Conservation (phyloP, 2,888 invertebrate genomes). For the Cactoblastis cactorum region DNA sequence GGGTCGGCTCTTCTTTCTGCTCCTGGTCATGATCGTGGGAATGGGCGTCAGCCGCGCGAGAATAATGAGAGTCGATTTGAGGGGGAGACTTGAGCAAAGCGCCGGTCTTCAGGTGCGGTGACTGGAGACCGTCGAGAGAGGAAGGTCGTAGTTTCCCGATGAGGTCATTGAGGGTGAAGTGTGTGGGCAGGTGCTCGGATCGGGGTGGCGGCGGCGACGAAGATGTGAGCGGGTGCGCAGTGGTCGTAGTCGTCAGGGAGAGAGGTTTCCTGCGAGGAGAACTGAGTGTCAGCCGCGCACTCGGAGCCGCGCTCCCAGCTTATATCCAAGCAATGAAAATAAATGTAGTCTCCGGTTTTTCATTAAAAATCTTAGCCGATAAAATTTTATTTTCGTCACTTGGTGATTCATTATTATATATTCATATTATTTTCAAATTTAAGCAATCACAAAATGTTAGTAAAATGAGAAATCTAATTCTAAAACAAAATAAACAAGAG, state of each 20-base stretch:
- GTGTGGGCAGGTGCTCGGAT: slow-evolving; percentile 75
- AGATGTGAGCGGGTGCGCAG: slow-evolving; percentile 76
- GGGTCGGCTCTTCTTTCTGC: slow-evolving; percentile 73
- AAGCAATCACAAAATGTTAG: slow-evolving; percentile 1
- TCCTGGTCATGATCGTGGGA: slow-evolving; percentile 61
- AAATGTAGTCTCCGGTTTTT: background rate
- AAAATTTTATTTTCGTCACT: slow-evolving; percentile 7
- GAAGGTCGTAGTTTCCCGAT: slow-evolving; percentile 77
- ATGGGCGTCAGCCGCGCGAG: slow-evolving; percentile 72
- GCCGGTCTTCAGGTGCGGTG: slow-evolving; percentile 69
- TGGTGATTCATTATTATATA: background rate
- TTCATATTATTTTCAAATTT: background rate
- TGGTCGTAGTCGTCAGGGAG: slow-evolving; percentile 78
- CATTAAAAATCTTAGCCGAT: background rate
- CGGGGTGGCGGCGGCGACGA: slow-evolving; percentile 77
- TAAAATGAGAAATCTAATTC: slow-evolving; percentile 18
- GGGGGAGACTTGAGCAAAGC: slow-evolving; percentile 74
- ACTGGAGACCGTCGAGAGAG: slow-evolving; percentile 71
- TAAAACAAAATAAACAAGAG: slow-evolving; percentile 46
- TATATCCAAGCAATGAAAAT: slow-evolving; percentile 11
- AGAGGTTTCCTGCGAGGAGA: slow-evolving; percentile 72
- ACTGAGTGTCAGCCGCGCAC: slow-evolving; percentile 51
- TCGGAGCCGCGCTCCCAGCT: slow-evolving; percentile 48
- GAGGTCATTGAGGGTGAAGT: slow-evolving; percentile 77
- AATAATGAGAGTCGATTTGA: slow-evolving; percentile 80